Evolutionary conservation across 1,140 invertebrate genomes (phyloP), one percentile per base, ranked within the genome.

Genomic region (Gonioctena quinquepunctata): DNA sequence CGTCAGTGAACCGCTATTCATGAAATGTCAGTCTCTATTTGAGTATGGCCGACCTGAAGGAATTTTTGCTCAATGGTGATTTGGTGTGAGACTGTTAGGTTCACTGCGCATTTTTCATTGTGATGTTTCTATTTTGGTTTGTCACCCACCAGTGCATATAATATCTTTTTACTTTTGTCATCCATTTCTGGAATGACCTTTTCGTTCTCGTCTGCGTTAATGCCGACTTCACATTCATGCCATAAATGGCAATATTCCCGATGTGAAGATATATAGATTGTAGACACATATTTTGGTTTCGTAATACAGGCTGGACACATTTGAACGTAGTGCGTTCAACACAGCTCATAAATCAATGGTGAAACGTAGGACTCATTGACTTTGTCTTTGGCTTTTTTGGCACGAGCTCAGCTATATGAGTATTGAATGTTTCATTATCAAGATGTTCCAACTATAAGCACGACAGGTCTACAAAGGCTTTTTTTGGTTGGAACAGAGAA

Each of bases 11-110:
- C 4, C 21, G 16, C 21, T 3, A 18, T 54, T 54, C 4, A 54
- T 54, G 18, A 54, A 19, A 54, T 7, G 62, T 80, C 77, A 23
- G 48, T 61, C 60, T 81, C 77, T 76, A 80, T 81, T 57, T 80
- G 76, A 7, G 78, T 79, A 63, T 81, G 77, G 13, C 77, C 78
- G 16, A 57, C 52, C 56, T 67, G 52, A 8, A 67, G 28, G 33
- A 57, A 67, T 28, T 57, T 67, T 57, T 67, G 65, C 56, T 28
- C 54, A 16, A 59, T 67, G 13, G 26, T 42, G 16, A 59, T 22
- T 28, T 67, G 22, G 22, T 67, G 22, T 49, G 49, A n/a, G n/a
- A n/a, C n/a, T n/a, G n/a, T n/a, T n/a, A n/a, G n/a, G n/a, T n/a
- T n/a, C n/a, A n/a, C n/a, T n/a, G n/a, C n/a, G n/a, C n/a, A n/a